A percentile compares a stretch with the other conserved stretches of the same genome.
These are phyloP conservation scores for Oxyura jamaicensis DNA, from an alignment of 2,113 vertebrate species.

Conservation along the genomic window DNA sequence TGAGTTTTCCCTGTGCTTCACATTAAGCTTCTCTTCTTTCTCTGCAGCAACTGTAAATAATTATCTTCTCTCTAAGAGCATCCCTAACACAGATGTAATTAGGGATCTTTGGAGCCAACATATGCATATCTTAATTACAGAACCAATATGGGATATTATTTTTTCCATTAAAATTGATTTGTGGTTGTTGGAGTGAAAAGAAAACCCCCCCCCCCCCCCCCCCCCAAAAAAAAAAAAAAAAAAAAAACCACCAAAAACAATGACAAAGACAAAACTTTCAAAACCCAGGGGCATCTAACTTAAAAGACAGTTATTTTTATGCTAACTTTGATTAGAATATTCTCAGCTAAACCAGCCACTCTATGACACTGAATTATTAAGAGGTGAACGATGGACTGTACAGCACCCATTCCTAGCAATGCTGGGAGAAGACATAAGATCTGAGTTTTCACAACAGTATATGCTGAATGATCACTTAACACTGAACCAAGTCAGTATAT, in stretches of 20 bases:
- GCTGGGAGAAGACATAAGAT: background rate
- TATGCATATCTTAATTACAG: slow-evolving; percentile 80
- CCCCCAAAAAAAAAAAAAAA: slow-evolving; percentile 13
- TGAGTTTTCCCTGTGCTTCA: slow-evolving; percentile 34
- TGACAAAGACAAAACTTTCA: background rate
- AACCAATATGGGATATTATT: slow-evolving; percentile 79
- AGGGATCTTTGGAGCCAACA: slow-evolving; percentile 72
- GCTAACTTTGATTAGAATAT: slow-evolving; percentile 27
- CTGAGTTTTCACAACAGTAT: background rate
- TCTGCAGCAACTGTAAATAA: slow-evolving; percentile 69
- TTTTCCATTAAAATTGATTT: too few species aligned
- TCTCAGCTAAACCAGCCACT: background rate
- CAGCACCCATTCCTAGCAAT: slow-evolving; percentile 20
- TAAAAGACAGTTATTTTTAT: slow-evolving; percentile 47
- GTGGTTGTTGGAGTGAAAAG: too few species aligned
- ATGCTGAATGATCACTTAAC: background rate
- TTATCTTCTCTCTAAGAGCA: slow-evolving; percentile 67
- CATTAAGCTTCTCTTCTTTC: slow-evolving; percentile 63
- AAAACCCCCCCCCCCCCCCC: too few species aligned
- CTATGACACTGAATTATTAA: background rate
- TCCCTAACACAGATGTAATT: slow-evolving; percentile 75
- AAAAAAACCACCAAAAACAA: too few species aligned
- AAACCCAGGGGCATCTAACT: slow-evolving; percentile 47
- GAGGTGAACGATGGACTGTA: background rate
- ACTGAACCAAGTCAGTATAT: background rate